A percentile compares a stretch with the other conserved stretches of the same genome.
Evolutionary conservation across 1,140 invertebrate genomes (phyloP).

Genomic region (Diabrotica undecimpunctata): DNA sequence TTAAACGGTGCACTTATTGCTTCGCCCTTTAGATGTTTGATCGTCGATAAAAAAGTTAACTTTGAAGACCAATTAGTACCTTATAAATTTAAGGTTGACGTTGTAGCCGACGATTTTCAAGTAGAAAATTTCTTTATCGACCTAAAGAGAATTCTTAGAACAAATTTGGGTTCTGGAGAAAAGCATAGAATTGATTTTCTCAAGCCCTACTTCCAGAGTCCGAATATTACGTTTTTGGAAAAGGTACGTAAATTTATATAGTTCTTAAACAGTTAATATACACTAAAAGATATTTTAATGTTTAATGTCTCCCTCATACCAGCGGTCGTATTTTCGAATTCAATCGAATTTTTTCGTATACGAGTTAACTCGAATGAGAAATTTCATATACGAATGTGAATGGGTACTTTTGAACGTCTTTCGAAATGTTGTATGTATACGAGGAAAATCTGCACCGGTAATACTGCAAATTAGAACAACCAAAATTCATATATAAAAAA

Average conservation of each 20-base stretch:
- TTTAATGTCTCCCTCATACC: constrained; percentile 1
- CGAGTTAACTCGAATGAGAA: too few relatives aligned
- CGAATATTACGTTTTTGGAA: constrained; percentile 42
- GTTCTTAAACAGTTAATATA: neutral
- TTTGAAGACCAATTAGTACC: constrained; percentile 40
- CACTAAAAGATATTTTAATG: neutral
- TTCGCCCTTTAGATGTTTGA: constrained; percentile 44
- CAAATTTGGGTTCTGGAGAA: constrained; percentile 10
- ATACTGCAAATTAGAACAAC: too few relatives aligned
- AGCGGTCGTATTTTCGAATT: too few relatives aligned
- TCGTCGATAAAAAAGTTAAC: constrained; percentile 40
- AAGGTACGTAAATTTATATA: constrained; percentile 27
- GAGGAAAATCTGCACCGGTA: too few relatives aligned
- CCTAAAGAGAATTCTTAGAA: constrained; percentile 25
- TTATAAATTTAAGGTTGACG: constrained; percentile 45
- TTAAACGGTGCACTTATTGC: constrained; percentile 40
- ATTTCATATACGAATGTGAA: too few relatives aligned
- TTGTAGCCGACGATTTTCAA: constrained; percentile 30
- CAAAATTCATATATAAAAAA: too few relatives aligned
- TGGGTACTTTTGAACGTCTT: too few relatives aligned
- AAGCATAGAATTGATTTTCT: constrained; percentile 35
- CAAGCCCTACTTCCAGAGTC: constrained; percentile 41
- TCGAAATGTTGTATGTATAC: too few relatives aligned
- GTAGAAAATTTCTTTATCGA: constrained; percentile 32
- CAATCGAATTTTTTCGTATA: too few relatives aligned